Base-by-base conservation (phyloP, 2,888 invertebrate genomes). In the Tinea pellionella region DNA sequence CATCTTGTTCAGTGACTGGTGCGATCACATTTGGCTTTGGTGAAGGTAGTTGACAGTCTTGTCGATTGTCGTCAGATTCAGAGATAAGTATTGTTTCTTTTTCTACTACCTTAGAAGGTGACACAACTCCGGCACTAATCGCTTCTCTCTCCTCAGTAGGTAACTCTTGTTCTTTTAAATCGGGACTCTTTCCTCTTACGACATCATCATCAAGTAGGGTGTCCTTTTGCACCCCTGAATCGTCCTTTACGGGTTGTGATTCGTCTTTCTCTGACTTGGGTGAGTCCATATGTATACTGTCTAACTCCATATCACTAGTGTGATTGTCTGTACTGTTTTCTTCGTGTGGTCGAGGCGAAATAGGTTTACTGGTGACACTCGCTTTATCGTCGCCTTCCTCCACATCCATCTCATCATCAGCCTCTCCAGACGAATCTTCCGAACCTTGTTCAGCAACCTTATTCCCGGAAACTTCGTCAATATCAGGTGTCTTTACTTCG, bases 351-450 rank as follows among this genome's bases (percentile, higher is more conserved):
- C 70, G 68, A 0, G 85, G 86, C 1, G 81, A 74, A 0, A 78
- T 72, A 0, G 82, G 80, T 64, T 82, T 82, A 60, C 79, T 80
- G n/a, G 77, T 73, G 60, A 79, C 73, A 60, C 77, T 81, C 41
- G 71, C 73, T 60, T 71, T 73, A 56, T 88, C 84, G 43, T 89
- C 89, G 4, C 86, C 77, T 69, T 90, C 90, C 61, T 90, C 90
- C 37, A 89, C 89, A 64, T 91, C 91, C 91, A 91, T 90, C 71
- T 91, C 91, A 71, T 91, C 91, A 67, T 91, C 91, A 24, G 91
- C 91, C 70, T 91, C 91, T 0, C 90, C 90, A 7, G 90, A 90
- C 0, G 90, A 91, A 70, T 91, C 91, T 70, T 90, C 90, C 0
- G 87, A 86, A 65, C 82, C 87, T 37, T 83, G 90, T 37, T 73